Conservation (phyloP, 2,113 vertebrate genomes). For the Gallinago undulata region DNA sequence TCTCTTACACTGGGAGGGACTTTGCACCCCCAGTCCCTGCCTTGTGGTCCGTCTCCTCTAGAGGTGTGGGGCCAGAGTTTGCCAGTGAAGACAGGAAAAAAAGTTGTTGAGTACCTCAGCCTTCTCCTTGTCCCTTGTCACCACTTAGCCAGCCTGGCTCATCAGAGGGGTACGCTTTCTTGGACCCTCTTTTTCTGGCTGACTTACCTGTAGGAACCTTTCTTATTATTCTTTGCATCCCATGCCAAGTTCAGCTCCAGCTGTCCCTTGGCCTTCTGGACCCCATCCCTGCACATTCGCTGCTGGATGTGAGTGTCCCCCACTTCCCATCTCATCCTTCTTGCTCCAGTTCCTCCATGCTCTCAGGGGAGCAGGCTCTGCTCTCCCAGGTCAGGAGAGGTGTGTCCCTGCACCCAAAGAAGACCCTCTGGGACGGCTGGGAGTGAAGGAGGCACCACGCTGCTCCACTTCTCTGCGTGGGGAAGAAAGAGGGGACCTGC, state of each 20-base stretch:
- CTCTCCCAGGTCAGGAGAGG: not conserved
- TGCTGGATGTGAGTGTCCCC: not conserved
- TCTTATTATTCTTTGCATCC: not conserved
- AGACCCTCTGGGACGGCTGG: not conserved
- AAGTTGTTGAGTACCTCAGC: not conserved
- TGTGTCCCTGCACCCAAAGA: not conserved
- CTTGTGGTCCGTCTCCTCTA: not conserved
- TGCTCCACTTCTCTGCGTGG: not conserved
- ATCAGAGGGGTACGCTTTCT: not conserved
- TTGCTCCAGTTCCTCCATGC: rapidly evolving
- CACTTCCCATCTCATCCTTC: not conserved
- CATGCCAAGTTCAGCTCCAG: not conserved
- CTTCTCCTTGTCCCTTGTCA: not conserved
- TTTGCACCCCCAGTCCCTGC: not conserved
- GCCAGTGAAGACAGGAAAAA: not conserved
- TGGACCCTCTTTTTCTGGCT: not conserved
- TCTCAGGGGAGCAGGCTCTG: not conserved
- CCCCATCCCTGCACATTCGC: not conserved
- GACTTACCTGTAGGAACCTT: not conserved
- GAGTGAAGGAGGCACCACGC: rapidly evolving
- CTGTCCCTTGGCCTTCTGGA: not conserved
- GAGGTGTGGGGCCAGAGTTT: not conserved
- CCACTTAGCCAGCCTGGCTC: not conserved
- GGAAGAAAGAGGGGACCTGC: not conserved
- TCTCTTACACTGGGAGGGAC: not conserved